A percentile compares a stretch with the other conserved stretches of the same genome.
Evolutionary conservation across 2,797 vertebrate genomes (phyloP).

Genomic region (Cephalopachus bancanus): DNA sequence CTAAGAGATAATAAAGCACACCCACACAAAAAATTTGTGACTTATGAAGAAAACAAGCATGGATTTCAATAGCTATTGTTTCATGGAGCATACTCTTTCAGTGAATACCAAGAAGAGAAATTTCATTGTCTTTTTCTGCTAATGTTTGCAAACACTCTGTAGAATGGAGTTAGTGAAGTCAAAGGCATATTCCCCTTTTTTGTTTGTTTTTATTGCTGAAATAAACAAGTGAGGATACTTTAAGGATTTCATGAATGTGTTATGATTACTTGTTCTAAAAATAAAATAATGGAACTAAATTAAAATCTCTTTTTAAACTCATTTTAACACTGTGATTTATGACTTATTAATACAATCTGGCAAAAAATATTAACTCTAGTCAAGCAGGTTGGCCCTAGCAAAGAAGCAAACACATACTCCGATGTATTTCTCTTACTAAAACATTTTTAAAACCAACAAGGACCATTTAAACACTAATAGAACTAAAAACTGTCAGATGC

Average conservation of each 20-base stretch:
- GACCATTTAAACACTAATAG: constrained; percentile 51
- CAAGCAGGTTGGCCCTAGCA: not conserved
- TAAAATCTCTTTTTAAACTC: constrained; percentile 9
- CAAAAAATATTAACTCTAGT: constrained; percentile 2
- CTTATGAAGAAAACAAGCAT: not conserved
- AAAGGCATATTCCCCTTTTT: not conserved
- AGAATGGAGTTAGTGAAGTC: not conserved
- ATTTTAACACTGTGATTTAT: constrained; percentile 22
- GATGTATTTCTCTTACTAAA: constrained; percentile 18
- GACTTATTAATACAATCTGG: not conserved
- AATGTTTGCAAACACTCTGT: not conserved
- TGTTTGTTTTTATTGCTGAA: constrained; percentile 25
- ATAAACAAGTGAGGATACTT: not conserved
- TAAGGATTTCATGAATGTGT: not conserved
- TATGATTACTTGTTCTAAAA: constrained; percentile 19
- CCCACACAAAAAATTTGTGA: not conserved
- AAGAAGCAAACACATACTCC: not conserved
- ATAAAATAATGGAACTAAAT: constrained; percentile 5
- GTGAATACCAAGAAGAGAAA: not conserved
- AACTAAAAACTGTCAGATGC: not conserved
- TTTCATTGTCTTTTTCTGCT: constrained; percentile 18
- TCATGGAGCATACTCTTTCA: not conserved
- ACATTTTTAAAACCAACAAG: constrained; percentile 52
- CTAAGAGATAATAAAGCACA: not conserved
- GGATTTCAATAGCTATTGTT: not conserved